phyloP scores from a whole-genome alignment of 1,140 invertebrate species.

The Solenopsis invicta region DNA sequence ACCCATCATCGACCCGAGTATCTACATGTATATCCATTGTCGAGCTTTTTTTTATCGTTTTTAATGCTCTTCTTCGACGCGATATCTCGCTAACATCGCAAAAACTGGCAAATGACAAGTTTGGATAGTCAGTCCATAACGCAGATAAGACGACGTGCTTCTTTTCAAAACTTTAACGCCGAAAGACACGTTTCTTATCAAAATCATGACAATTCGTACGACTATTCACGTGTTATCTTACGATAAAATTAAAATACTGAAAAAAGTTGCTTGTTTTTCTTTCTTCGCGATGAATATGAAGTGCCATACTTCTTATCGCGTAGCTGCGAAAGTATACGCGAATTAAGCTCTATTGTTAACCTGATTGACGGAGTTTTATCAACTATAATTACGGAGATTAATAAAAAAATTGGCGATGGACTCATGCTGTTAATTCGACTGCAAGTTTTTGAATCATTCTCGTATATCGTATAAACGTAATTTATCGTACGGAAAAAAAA shows the following conservation, averaged over 20 bases:
- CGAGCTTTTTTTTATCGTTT: neutral
- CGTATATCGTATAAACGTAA: too few relatives aligned
- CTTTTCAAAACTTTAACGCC: neutral
- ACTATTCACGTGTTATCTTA: neutral
- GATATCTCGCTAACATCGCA: neutral
- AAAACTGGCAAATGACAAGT: neutral
- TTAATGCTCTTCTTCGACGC: conserved; percentile 16
- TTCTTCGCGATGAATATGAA: conserved; percentile 82
- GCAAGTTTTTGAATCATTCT: neutral
- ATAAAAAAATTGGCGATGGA: conserved; percentile 52
- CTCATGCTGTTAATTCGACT: conserved; percentile 66
- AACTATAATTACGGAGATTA: conserved; percentile 31
- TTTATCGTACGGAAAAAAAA: too few relatives aligned
- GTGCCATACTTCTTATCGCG: conserved; percentile 80
- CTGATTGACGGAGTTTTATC: neutral
- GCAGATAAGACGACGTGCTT: neutral
- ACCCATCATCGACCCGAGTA: conserved; percentile 9
- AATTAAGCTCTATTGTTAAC: conserved; percentile 6
- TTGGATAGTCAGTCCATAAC: neutral
- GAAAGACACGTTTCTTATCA: neutral
- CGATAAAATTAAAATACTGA: neutral
- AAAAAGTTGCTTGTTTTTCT: conserved; percentile 28
- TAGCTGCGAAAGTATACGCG: neutral
- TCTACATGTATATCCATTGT: neutral
- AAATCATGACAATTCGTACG: neutral